Percentiles rank a stretch among this genome's conserved stretches.
Evolutionary conservation across 2,797 vertebrate species (phyloP).

Genomic region (Macrochelys suwanniensis): DNA sequence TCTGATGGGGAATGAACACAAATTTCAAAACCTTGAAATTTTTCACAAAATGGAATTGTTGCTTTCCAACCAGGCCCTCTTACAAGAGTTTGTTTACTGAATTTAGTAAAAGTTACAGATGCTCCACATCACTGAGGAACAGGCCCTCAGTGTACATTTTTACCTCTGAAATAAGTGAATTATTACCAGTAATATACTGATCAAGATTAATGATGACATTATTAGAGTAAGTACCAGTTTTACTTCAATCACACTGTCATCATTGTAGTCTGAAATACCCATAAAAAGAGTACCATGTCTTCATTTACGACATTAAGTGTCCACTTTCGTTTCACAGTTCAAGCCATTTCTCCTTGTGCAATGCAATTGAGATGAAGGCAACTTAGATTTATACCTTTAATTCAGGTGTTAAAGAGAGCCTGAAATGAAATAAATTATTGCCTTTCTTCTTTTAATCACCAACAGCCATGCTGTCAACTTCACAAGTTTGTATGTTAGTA

Average conservation of each 20-base stretch:
- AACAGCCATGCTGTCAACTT: neutral
- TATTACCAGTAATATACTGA: neutral
- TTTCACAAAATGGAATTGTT: neutral
- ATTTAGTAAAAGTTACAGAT: neutral
- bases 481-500: neutral
- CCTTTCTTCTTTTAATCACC: neutral
- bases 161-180: neutral
- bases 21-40: neutral
- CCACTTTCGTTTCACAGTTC: neutral
- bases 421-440: neutral
- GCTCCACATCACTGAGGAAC: neutral
- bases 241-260: neutral
- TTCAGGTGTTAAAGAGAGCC: neutral
- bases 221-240: neutral
- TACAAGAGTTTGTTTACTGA: neutral
- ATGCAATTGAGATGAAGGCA: neutral
- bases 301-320: neutral
- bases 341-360: neutral
- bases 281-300: neutral
- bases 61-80: neutral
- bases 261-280: neutral
- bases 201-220: neutral
- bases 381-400: neutral
- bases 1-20: neutral
- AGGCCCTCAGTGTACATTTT: neutral